Evolutionary conservation across 2,888 invertebrate species (phyloP), one percentile per base, ranked within the genome.

Genomic region (Drosophila incognita): DNA sequence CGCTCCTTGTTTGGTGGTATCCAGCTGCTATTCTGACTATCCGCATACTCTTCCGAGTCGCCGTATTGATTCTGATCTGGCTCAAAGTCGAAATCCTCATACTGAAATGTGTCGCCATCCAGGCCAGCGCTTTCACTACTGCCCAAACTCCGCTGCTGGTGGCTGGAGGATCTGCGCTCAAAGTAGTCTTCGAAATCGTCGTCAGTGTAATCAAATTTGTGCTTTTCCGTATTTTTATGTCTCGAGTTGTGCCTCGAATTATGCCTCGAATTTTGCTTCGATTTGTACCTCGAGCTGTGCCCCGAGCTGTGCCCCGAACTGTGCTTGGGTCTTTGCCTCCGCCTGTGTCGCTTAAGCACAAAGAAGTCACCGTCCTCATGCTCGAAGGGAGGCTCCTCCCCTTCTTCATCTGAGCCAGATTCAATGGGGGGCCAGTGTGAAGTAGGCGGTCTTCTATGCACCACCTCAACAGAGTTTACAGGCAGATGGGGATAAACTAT

Each of bases 41-140:
- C 92, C 0, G 61, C 46, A n/a, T 81, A 85, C 27, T 91, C 92
- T 49, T 88, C 87, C 0, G 91, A 91, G 8, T 90, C 90, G 1
- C 36, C 5, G 21, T 89, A 84, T 0, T 62, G 58, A 11, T n/a
- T 61, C 46, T 24, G 46, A 2, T 90, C 89, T 24, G 75, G 75
- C 4, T 92, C 92, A 0, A 91, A 65, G n/a, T 93, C 92, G 13
- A 91, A 90, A 33, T 92, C 92, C 56, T 92, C 92, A 66, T 93
- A 92, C 67, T 93, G 93, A 59, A 90, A 91, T 1, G 82, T 54
- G 35, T 93, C 92, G 3, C 88, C 91, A 8, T 91, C 91, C n/a
- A 91, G 42, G 31, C 81, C 82, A 5, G 13, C 59, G 33, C 65
- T 58, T 1, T 87, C 84, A 2, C 13, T 11, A 57, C 74, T 21